phyloP scores from a whole-genome alignment of 2,797 vertebrate genomes.

The Darevskia nairensis region DNA sequence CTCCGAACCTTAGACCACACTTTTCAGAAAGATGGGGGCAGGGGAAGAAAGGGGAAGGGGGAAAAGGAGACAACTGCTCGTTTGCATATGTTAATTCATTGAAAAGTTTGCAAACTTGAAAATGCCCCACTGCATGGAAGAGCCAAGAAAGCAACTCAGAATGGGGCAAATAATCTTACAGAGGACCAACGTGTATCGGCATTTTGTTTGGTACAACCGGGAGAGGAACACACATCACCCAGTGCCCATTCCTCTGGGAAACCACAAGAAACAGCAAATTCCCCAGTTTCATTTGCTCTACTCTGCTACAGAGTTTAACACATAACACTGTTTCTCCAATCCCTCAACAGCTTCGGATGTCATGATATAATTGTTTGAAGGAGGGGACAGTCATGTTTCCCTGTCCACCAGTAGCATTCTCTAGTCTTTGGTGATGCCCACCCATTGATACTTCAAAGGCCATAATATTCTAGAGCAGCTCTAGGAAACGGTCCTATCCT shows the following conservation, averaged over 20 bases:
- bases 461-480: not conserved
- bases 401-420: not conserved
- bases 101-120: slow-evolving; percentile 24
- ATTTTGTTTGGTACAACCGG: slow-evolving; percentile 15
- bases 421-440: slow-evolving; percentile 21
- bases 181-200: slow-evolving; percentile 6
- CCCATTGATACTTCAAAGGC: not conserved
- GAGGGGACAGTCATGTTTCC: not conserved
- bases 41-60: not conserved
- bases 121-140: not conserved
- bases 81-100: slow-evolving; percentile 45
- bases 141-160: not conserved
- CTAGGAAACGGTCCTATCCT: not conserved
- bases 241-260: slow-evolving; percentile 8
- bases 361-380: not conserved
- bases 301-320: not conserved
- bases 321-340: not conserved
- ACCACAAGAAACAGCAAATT: not conserved
- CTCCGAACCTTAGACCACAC: not conserved
- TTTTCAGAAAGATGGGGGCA: not conserved
- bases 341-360: slow-evolving; percentile 14
- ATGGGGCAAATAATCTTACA: slow-evolving; percentile 5
- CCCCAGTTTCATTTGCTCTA: not conserved
- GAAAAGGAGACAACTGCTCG: not conserved
- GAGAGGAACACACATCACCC: not conserved